Conservation (phyloP, 2,888 invertebrate genomes). For the Ceraclea dissimilis region DNA sequence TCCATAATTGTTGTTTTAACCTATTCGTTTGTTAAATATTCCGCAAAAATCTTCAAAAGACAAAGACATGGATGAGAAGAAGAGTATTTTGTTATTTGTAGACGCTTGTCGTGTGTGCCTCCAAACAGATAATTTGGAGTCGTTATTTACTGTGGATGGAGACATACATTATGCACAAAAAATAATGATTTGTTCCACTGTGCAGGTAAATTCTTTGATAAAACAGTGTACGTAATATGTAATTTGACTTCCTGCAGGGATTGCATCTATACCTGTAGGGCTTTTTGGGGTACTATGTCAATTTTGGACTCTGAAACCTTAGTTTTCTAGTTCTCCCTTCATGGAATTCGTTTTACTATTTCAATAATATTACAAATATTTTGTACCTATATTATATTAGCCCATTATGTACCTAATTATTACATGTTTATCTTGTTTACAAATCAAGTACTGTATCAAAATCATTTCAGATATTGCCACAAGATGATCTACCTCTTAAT, state of each 20-base stretch:
- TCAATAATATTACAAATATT: no score
- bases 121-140: constrained; percentile 16
- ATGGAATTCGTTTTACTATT: no score
- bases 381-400: no score
- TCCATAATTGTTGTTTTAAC: background rate
- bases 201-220: constrained; percentile 13
- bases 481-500: constrained; percentile 14
- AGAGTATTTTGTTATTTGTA: background rate
- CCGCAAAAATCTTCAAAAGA: background rate
- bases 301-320: no score
- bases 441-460: no score
- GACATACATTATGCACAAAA: constrained; percentile 20
- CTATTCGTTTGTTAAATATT: background rate
- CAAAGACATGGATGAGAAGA: constrained; percentile 9
- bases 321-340: no score
- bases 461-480: constrained; percentile 16
- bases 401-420: no score
- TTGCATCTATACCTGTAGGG: no score
- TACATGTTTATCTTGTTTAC: no score
- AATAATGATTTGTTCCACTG: constrained; percentile 13
- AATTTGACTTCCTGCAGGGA: background rate
- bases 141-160: constrained; percentile 16
- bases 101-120: constrained; percentile 21
- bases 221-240: background rate
- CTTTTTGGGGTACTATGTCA: no score